phyloP scores from a whole-genome alignment of 2,888 invertebrate species.

The Pseudanteris insignis region DNA sequence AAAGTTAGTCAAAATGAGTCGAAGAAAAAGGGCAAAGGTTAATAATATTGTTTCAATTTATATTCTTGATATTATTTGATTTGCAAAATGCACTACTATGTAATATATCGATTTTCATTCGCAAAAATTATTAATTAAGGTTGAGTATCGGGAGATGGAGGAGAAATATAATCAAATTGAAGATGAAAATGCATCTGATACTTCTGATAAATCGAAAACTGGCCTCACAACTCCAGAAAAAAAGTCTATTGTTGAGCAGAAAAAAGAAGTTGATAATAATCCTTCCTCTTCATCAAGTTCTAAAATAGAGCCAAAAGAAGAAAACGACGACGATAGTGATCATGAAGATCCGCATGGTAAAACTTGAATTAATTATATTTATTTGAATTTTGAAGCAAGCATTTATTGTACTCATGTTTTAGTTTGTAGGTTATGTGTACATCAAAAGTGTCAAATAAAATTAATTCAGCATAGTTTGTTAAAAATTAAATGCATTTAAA shows the following conservation, averaged over 20 bases:
- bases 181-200: constrained; percentile 72
- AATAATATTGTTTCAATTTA: constrained; percentile 10
- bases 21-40: constrained; percentile 72
- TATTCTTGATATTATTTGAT: not conserved
- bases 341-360: constrained; percentile 73
- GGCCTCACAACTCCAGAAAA: constrained; percentile 64
- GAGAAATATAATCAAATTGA: constrained; percentile 74
- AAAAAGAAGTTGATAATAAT: constrained; percentile 71
- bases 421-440: constrained; percentile 4
- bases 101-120: constrained; percentile 30
- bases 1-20: constrained; percentile 68
- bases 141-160: constrained; percentile 75
- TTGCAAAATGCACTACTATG: not conserved
- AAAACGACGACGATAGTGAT: constrained; percentile 73
- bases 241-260: constrained; percentile 61
- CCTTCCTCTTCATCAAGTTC: constrained; percentile 68
- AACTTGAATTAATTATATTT: constrained; percentile 49
- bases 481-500: too few relatives aligned
- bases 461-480: too few relatives aligned
- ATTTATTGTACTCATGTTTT: too few relatives aligned
- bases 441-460: not conserved
- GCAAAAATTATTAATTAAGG: constrained; percentile 61
- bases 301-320: constrained; percentile 65
- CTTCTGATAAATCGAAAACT: constrained; percentile 72
- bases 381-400: too few relatives aligned